Evolutionary conservation across 1,140 invertebrate species (phyloP).

Genomic region (Drosophila sp.): DNA sequence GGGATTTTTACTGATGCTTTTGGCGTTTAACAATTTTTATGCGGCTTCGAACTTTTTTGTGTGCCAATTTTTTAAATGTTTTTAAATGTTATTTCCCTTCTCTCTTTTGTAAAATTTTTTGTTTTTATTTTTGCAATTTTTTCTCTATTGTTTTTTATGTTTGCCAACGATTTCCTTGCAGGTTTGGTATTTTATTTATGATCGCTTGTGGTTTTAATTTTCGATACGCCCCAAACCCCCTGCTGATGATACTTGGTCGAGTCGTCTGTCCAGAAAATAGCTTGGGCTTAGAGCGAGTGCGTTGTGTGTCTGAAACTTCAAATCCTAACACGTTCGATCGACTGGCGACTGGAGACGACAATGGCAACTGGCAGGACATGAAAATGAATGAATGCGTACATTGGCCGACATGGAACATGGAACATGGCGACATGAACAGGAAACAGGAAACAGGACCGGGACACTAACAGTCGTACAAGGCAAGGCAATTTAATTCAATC

Average conservation of each 20-base stretch:
- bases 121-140: constrained; percentile 19
- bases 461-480: constrained; percentile 39
- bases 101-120: constrained; percentile 8
- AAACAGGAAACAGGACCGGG: constrained; percentile 29
- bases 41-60: constrained; percentile 53
- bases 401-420: constrained; percentile 39
- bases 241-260: neutral
- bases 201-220: constrained; percentile 54
- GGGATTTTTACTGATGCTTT: constrained; percentile 72
- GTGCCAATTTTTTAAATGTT: constrained; percentile 47
- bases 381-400: constrained; percentile 66
- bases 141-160: constrained; percentile 7
- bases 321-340: constrained; percentile 62
- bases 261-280: constrained; percentile 39
- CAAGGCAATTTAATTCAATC: constrained; percentile 75
- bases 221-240: neutral
- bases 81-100: constrained; percentile 23
- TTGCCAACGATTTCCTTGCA: constrained; percentile 42
- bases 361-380: constrained; percentile 50
- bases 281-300: constrained; percentile 32
- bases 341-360: constrained; percentile 37
- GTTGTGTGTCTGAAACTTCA: constrained; percentile 2
- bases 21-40: constrained; percentile 78
- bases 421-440: constrained; percentile 44
- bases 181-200: constrained; percentile 54